Conservation (phyloP, 2,888 invertebrate species). For the Cataglyphis rosenhaueri region DNA sequence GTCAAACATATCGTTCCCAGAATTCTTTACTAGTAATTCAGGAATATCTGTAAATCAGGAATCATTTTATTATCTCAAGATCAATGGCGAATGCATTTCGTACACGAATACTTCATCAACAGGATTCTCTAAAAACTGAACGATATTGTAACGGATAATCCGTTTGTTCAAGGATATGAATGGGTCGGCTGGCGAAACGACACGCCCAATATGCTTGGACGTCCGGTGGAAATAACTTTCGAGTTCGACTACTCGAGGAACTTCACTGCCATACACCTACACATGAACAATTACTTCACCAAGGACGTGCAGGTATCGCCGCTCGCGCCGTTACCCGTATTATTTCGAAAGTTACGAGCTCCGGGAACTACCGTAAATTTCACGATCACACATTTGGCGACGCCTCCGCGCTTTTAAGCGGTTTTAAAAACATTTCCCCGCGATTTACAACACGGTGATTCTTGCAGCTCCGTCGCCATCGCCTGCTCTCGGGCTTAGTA, state of each 20-base stretch:
- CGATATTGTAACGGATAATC: slow-evolving; percentile 24
- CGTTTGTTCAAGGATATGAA: slow-evolving; percentile 88
- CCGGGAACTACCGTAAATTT: slow-evolving; percentile 56
- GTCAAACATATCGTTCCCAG: background rate
- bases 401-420: slow-evolving; percentile 28
- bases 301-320: slow-evolving; percentile 90
- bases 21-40: background rate
- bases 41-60: background rate
- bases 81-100: background rate
- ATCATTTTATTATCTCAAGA: background rate
- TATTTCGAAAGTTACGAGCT: slow-evolving; percentile 41
- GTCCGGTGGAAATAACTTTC: slow-evolving; percentile 91
- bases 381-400: slow-evolving; percentile 48
- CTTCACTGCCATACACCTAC: slow-evolving; percentile 91
- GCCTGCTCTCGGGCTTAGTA: slow-evolving; percentile 13
- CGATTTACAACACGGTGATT: slow-evolving; percentile 37
- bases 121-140: background rate
- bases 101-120: background rate
- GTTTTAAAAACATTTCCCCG: slow-evolving; percentile 41
- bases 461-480: slow-evolving; percentile 13
- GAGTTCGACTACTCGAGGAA: slow-evolving; percentile 92
- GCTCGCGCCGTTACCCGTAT: slow-evolving; percentile 38
- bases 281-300: slow-evolving; percentile 92
- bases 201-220: slow-evolving; percentile 88
- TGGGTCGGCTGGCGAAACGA: slow-evolving; percentile 95